Base-by-base conservation (phyloP, 2,888 invertebrate genomes). In the Pristionchus maxplancki region DNA sequence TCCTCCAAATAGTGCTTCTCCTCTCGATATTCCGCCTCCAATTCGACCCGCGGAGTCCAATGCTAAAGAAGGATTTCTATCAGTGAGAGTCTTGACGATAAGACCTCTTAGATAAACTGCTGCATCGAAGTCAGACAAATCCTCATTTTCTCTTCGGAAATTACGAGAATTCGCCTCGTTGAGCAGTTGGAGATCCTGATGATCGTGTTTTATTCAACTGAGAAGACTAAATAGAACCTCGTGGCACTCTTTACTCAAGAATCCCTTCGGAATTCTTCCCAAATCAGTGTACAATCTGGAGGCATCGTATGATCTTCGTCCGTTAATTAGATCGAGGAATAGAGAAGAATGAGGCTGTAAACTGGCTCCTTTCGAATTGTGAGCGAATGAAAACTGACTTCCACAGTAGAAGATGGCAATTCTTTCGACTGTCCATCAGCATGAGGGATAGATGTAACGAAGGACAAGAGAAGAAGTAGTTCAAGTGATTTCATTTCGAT, bases 11-110 rank as follows among this genome's bases (percentile, higher is more conserved):
- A 44, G 40, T 13, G n/a, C 8, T 13, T 78, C 28, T 48, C 78
- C 78, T 4, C 6, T 28, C 1, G 78, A 13, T 13, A 78, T 40
- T 48, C 78, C 78, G 48, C 24, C 13, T 44, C 78, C 48, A 1
- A 78, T 44, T 28, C 44, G 24, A n/a, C 44, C 78, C 40, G 78
- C 44, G n/a, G 78, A 44, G n/a, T 78, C 78, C 78, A 78, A n/a
- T n/a, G 28, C 78, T 78, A n/a, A 4, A 40, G 4, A 78, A 48
- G 11, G 40, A 6, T 78, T 24, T n/a, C 1, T 78, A 28, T 40
- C n/a, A 13, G n/a, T 44, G 37, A 40, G 9, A 28, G 34, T 15
- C n/a, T n/a, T 17, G 37, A 40, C 20, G 6, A 1, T n/a, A 11
- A 58, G 11, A 78, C 78, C 78, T 78, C 11, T 40, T 8, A 78